These are phyloP conservation scores for Muntiacus reevesi DNA, from an alignment of 2,113 vertebrate genomes.

Conservation along the genomic window DNA sequence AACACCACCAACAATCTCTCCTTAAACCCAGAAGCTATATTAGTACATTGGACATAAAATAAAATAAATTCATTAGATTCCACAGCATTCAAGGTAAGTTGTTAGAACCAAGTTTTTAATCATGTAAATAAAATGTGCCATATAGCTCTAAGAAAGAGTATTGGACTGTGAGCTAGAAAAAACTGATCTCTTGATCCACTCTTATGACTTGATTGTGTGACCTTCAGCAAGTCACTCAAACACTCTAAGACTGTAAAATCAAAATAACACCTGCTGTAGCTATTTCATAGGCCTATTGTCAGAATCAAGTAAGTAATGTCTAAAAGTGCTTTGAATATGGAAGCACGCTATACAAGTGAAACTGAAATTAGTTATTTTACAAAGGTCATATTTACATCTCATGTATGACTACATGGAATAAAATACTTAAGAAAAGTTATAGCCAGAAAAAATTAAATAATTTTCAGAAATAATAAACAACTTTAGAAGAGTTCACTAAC, in stretches of 20 bases:
- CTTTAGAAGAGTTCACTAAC: neutral
- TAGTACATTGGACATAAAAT: neutral
- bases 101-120: neutral
- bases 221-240: neutral
- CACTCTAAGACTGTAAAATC: neutral
- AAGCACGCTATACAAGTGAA: neutral
- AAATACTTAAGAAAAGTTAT: neutral
- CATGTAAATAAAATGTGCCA: neutral
- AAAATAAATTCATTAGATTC: neutral
- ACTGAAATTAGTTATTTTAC: neutral
- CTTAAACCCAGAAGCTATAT: neutral
- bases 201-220: neutral
- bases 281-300: neutral
- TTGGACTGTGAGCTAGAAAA: neutral
- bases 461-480: neutral
- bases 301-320: neutral
- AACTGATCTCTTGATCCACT: neutral
- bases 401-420: neutral
- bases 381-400: neutral
- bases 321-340: neutral
- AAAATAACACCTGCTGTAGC: neutral
- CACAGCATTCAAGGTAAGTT: neutral
- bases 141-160: neutral
- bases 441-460: neutral
- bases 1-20: neutral